Base-by-base conservation (phyloP, 1,140 invertebrate genomes). In the Cherax quadricarinatus region DNA sequence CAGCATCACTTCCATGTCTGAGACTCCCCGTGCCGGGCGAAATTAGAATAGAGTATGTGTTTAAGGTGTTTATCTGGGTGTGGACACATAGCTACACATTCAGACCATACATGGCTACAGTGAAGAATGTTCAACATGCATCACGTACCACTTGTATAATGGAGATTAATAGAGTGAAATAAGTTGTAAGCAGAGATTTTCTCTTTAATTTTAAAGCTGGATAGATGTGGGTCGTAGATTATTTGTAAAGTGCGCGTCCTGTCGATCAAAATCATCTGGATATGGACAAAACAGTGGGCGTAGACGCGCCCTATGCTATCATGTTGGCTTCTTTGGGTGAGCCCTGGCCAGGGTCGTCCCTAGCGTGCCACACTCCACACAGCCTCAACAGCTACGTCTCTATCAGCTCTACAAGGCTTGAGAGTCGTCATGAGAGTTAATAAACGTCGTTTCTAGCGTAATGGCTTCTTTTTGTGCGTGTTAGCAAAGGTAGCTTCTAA, bases 101-200 rank as follows among this genome's bases (percentile, higher is more conserved):
- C 14, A 24, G n/a, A 7, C 70, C n/a, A 75, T 24, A 7, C n/a
- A 24, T 6, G 24, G 21, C 7, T 75, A 75, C 70, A 75, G 21
- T 75, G 70, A 75, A 75, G 70, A 75, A 75, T 30, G 18, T 12
- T 75, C 70, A 75, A 75, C 70, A 30, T 75, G 70, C 18, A 75
- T 75, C 70, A 75, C 6, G 5, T 24, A 7, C 24, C 70, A 30
- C 5, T 24, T 9, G 70, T 75, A 75, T 30, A 30, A 75, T 75
- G 24, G 70, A 75, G 70, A 75, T 75, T 75, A 75, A 24, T 24
- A n/a, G 70, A 75, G 70, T 75, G 53, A 75, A 75, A 75, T 75
- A 75, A 30, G 70, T 21, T 75, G 70, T 75, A 75, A 75, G 14
- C 6, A 75, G n/a, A 75, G 6, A n/a, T 75, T 75, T 7, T 10